Evolutionary conservation across 53 echinoderm and acorn worm genomes (phyloP).

Genomic region (Zoroaster sp.): DNA sequence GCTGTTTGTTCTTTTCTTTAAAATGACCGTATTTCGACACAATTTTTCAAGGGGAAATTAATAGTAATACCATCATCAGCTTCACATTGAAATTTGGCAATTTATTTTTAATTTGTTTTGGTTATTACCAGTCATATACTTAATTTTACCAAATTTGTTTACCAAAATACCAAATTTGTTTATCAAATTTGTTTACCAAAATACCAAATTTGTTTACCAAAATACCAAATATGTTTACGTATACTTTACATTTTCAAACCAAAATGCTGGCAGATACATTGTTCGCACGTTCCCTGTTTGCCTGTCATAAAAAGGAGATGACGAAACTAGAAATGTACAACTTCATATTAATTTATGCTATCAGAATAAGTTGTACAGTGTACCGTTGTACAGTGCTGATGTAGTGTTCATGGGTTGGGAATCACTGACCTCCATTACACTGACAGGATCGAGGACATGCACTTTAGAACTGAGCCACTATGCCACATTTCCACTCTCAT

Average conservation of each 20-base stretch:
- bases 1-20: no score
- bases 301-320: slow-evolving; percentile 24
- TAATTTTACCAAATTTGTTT: not conserved
- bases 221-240: not conserved
- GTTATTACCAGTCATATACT: no score
- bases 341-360: not conserved
- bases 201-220: not conserved
- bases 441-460: no score
- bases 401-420: no score
- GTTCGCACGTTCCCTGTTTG: slow-evolving; percentile 54
- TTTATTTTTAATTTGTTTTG: not conserved
- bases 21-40: no score
- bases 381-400: no score
- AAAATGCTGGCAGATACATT: slow-evolving; percentile 62
- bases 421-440: no score
- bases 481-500: no score
- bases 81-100: no score
- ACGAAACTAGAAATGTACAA: not conserved
- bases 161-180: not conserved
- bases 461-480: no score
- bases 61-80: no score
- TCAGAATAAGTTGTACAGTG: not conserved
- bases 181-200: not conserved
- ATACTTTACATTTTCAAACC: slow-evolving; percentile 73
- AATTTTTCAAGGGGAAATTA: no score